Percentiles rank a stretch among this genome's conserved stretches.
Evolutionary conservation across 1,140 invertebrate genomes (phyloP).

Genomic region (Zeugodacus cucurbitae): DNA sequence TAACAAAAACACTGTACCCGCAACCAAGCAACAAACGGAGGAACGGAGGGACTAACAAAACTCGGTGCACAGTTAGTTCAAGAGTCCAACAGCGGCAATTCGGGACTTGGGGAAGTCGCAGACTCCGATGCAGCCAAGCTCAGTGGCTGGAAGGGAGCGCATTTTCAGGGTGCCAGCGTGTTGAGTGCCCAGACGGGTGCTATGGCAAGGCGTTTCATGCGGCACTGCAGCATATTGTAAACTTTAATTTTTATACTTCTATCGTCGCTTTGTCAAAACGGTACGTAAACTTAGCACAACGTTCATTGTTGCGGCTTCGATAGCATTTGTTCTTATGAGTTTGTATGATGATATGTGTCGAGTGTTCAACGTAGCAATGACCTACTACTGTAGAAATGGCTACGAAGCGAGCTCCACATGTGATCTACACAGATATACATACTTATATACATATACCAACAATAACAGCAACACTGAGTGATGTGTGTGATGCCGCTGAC

Average conservation of each 20-base stretch:
- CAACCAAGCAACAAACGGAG: not conserved
- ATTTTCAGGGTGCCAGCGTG: not conserved
- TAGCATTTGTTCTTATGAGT: not conserved
- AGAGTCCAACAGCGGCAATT: not conserved
- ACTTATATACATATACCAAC: not conserved
- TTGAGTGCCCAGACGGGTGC: not conserved
- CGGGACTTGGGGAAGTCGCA: not conserved
- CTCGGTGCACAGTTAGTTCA: not conserved
- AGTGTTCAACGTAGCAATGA: not conserved
- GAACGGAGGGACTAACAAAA: not conserved
- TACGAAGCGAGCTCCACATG: not conserved
- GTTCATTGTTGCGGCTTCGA: not conserved
- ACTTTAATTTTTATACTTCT: slow-evolving; percentile 38
- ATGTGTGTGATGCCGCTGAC: not conserved
- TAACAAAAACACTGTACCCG: not conserved
- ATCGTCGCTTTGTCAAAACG: not conserved
- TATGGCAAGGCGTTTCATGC: not conserved
- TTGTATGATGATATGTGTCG: not conserved
- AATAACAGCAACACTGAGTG: not conserved
- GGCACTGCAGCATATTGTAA: slow-evolving; percentile 15
- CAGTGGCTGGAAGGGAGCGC: not conserved
- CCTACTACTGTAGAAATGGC: not conserved
- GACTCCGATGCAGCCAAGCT: not conserved
- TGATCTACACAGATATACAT: no score
- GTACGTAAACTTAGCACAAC: not conserved